Evolutionary conservation across 1,140 invertebrate species (phyloP), one percentile per base, ranked within the genome.

Genomic region (Druon quercuslanigerum): DNA sequence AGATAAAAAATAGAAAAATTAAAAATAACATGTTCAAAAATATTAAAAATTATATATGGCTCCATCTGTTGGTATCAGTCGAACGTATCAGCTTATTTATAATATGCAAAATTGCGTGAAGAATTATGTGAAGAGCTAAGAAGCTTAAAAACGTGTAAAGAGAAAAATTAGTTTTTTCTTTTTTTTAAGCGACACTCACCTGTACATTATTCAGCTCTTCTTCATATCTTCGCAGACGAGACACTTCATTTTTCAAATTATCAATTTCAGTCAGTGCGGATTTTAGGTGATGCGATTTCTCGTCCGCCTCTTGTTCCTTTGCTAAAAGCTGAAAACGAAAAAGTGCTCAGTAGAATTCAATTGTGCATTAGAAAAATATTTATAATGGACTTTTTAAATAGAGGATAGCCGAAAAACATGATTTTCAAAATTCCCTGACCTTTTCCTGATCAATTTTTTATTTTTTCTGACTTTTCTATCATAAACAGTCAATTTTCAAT

Each of bases 161-260:
- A 60, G 51, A 71, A 50, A 71, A 54, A 71, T 50, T 57, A 70
- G 51, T 56, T 33, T 9, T 7, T 11, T 56, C n/a, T 66, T 33
- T 40, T n/a, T 20, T 19, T 66, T 4, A 40, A n/a, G 60, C 25
- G 60, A 40, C 74, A 85, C 86, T 91, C 90, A 94, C 94, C 91
- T 95, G 93, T 76, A 94, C 87, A 89, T 94, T 94, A 77, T 93
- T 94, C 12, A 94, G 88, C 82, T 94, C 92, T 73, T 94, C 92
- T 86, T 95, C 94, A 33, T 94, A 93, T 71, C 93, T 89, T 77
- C 93, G 91, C 3, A 95, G 88, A 51, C 94, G 90, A 57, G 92
- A 92, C 12, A 95, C 89, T 91, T 95, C 94, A 70, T 87, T 87
- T 83, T 93, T 93, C 13, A 95, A 76, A 79, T 90, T 93, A 72